Evolutionary conservation across 2,888 invertebrate genomes (phyloP), one percentile per base, ranked within the genome.

Genomic region (Melanostoma mellinum): DNA sequence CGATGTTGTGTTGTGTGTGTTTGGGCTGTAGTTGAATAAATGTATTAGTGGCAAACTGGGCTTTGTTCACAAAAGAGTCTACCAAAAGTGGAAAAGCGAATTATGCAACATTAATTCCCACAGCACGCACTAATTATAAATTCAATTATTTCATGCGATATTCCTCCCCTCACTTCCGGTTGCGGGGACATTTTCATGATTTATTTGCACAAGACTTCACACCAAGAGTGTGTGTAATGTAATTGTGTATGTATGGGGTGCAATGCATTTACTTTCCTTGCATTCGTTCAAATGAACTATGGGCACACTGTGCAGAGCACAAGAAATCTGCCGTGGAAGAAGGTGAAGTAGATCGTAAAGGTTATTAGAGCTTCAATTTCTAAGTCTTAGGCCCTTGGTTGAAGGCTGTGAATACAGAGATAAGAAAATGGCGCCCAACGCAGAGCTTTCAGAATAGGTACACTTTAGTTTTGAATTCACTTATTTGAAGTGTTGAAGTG

Each of bases 121-220:
- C 65, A 50, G 65, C 80, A 80, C 75, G 80, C 80, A 75, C 80
- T 80, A 80, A 80, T 80, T 80, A 80, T 80, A 80, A 74, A 80
- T 80, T 80, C 80, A 80, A 80, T 75, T 80, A 80, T 74, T 80
- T 80, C 75, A 80, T 80, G 75, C 80, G 44, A 75, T 61, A 44
- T 44, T 52, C 30, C 50, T 63, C 42, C 40, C 69, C 55, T 53
- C 38, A 56, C 69, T 78, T 74, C 79, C 75, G 80, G 71, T 69
- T 65, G 75, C 46, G 71, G 58, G 75, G 80, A 75, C 75, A 71
- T 71, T 75, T 80, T 71, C 80, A 80, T 80, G 75, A 80, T 80
- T 80, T 75, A 75, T 80, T 80, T 75, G 69, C 55, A 50, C 63
- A 80, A 63, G 56, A 65, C 74, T 80, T 74, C 75, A 74, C 79